phyloP scores from a whole-genome alignment of 2,797 vertebrate species.

The Sebastes goodei region DNA sequence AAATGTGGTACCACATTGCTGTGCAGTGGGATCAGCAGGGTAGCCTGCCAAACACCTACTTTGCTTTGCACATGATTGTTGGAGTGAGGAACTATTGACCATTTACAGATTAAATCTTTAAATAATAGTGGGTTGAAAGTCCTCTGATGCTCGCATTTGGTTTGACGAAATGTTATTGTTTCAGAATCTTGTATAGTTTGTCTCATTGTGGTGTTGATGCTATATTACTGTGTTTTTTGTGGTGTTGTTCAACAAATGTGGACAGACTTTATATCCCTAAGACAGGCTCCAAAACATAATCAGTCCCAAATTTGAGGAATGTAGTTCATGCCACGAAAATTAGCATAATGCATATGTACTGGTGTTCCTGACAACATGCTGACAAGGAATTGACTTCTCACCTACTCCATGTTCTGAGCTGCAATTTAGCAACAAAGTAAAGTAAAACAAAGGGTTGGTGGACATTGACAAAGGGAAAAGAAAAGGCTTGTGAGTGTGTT shows the following conservation, averaged over 20 bases:
- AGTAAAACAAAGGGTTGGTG: conserved; percentile 3
- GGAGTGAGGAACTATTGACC: background rate
- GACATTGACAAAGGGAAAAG: background rate
- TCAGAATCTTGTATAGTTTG: background rate
- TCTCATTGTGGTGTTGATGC: background rate
- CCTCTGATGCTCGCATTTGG: background rate
- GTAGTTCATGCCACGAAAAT: background rate
- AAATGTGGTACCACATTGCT: background rate
- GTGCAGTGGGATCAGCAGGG: background rate
- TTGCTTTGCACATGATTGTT: background rate
- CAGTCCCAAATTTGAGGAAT: conserved; percentile 1
- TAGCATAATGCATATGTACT: background rate
- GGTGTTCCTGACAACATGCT: conserved; percentile 16
- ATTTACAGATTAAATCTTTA: background rate
- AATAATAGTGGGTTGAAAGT: background rate
- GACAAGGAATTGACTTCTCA: conserved; percentile 16
- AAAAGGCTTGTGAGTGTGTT: conserved; percentile 10
- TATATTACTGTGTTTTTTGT: background rate
- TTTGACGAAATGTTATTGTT: background rate
- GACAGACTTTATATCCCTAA: background rate
- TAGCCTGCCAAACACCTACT: background rate
- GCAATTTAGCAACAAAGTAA: conserved; percentile 8
- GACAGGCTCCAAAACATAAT: background rate
- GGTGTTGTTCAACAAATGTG: background rate
- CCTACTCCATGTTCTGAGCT: background rate